Conservation (phyloP, 2,888 invertebrate genomes). For the Cosmia pyralina region DNA sequence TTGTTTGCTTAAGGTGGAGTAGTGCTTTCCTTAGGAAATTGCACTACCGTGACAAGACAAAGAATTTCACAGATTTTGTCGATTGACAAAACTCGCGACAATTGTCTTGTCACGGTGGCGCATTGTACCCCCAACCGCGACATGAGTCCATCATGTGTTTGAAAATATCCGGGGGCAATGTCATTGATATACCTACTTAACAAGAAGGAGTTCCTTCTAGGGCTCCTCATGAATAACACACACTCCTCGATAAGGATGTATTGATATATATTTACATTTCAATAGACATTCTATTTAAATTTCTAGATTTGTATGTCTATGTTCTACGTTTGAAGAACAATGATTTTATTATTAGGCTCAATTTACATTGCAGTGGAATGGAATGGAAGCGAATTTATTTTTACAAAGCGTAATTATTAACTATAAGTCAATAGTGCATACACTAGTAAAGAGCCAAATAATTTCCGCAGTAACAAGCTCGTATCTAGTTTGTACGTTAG, state of each 20-base stretch:
- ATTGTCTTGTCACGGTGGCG: not conserved
- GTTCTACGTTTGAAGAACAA: slow-evolving; percentile 45
- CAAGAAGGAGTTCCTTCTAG: slow-evolving; percentile 46
- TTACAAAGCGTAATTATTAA: no score
- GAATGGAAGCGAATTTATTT: no score
- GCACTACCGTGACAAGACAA: not conserved
- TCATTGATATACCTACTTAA: slow-evolving; percentile 40
- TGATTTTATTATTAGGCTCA: slow-evolving; percentile 31
- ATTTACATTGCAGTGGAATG: no score
- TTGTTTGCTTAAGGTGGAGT: no score
- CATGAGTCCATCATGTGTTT: slow-evolving; percentile 9
- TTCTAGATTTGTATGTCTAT: slow-evolving; percentile 30
- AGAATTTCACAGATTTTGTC: not conserved
- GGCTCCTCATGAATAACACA: slow-evolving; percentile 47
- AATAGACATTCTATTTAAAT: slow-evolving; percentile 68
- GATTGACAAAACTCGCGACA: not conserved
- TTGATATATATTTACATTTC: slow-evolving; percentile 56
- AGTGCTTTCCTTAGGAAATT: no score
- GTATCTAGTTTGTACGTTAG: no score
- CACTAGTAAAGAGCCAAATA: no score
- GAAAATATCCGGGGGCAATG: slow-evolving; percentile 66
- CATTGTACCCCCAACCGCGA: not conserved
- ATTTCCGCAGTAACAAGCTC: no score
- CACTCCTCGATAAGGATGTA: slow-evolving; percentile 35
- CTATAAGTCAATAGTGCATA: no score